Base-by-base conservation (phyloP, 2,797 vertebrate species). In the Todus mexicanus region DNA sequence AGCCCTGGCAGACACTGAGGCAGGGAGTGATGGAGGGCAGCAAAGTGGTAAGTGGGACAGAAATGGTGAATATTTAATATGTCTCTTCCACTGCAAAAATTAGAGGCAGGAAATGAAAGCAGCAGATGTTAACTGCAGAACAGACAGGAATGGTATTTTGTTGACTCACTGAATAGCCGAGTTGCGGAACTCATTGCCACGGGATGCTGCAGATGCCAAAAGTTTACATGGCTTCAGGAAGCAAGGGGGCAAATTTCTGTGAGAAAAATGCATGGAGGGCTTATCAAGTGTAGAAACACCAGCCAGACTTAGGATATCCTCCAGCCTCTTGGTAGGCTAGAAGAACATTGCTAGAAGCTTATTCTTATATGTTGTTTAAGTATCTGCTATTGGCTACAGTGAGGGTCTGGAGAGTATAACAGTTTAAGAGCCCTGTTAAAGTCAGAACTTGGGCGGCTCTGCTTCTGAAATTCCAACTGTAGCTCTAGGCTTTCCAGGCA, bases 91-190 rank as follows among this genome's bases (percentile, higher is more conserved):
- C 6, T 85, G 81, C 64, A 93, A 85, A 80, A 93, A 71, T 48
- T 13, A 56, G 50, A 83, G 65, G 53, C 64, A 85, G 91, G 87
- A 94, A 93, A 89, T 74, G 40, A 89, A 94, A 85, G 50, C 60
- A 93, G 81, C 83, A 91, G 82, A 91, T 86, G 66, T 84, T 73
- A 87, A 57, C 53, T 59, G 90, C 60, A 42, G 81, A 90, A 56
- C 56, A 56, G 68, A 40, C 26, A 84, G 40, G 45, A 90, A 42
- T 53, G 53, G n/a, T 40, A 33, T 76, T 92, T 71, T 90, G 31
- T 81, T 87, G 82, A 50, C 42, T 43, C 25, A 23, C 7, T 57
- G 72, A 87, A 87, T 40, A 92, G 78, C 64, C 64, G 60, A 74
- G 29, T 61, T 85, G 47, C 68, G 84, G 78, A 94, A 79, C 68